Base-by-base conservation (phyloP, 2,797 vertebrate species). In the Myotis vivesi region DNA sequence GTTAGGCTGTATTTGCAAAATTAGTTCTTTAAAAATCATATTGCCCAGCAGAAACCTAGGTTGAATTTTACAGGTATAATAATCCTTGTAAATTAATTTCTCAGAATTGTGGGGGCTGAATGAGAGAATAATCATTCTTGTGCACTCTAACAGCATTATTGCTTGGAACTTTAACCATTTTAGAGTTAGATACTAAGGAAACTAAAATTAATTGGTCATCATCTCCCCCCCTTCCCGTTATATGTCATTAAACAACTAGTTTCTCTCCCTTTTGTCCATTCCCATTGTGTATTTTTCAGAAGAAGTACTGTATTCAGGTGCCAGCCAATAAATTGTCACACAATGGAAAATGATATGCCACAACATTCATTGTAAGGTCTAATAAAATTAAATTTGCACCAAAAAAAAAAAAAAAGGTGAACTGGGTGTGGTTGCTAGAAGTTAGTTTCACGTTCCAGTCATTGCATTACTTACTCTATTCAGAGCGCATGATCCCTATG, bases 351-450 rank as follows among this genome's bases (percentile, higher is more conserved):
- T 89, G 33, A 93, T 95, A 95, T 75, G 87, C 97, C 92, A 96
- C 96, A 95, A 77, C 91, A 92, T 96, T 96, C 94, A 94, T 87
- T 97, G 82, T 97, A 96, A 96, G 95, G 96, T 96, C 90, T 96
- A 97, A 97, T 97, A 97, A 97, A 97, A 96, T 95, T 93, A 95
- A 94, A 93, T 96, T 97, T 97, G 94, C 90, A 96, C 76, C 97
- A 91, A 91, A 95, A n/a, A n/a, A n/a, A n/a, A n/a, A n/a, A n/a
- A n/a, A n/a, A n/a, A n/a, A n/a, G n/a, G n/a, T 44, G 38, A 96
- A n/a, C 12, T 38, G 49, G 62, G 11, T 36, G 19, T 55, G 46
- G 33, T 53, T 89, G 57, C 51, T 80, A 51, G 64, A 68, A 95
- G 75, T 33, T 11, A 16, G 22, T 68, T 89, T 94, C 93, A 55